phyloP scores from a whole-genome alignment of 2,888 invertebrate genomes.

The Clepsis dumicolana region DNA sequence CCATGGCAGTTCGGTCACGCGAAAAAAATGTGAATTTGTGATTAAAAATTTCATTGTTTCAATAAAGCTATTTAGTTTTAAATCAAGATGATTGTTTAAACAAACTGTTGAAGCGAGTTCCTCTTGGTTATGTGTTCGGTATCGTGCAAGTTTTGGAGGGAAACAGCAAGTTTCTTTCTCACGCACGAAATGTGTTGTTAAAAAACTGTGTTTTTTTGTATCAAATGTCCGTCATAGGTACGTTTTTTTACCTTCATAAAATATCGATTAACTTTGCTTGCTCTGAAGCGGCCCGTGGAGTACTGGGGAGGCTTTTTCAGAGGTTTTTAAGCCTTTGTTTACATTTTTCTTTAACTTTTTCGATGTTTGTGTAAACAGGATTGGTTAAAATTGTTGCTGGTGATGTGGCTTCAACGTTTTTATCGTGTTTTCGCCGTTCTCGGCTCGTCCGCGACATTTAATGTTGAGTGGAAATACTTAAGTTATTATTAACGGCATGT shows the following conservation, averaged over 20 bases:
- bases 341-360: slow-evolving; percentile 34
- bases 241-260: slow-evolving; percentile 62
- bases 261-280: slow-evolving; percentile 67
- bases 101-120: slow-evolving; percentile 40
- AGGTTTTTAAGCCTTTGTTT: slow-evolving; percentile 40
- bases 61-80: slow-evolving; percentile 52
- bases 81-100: slow-evolving; percentile 33
- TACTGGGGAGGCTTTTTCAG: slow-evolving; percentile 47
- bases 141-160: slow-evolving; percentile 47
- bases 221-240: slow-evolving; percentile 60
- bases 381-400: slow-evolving; percentile 6
- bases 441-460: slow-evolving; percentile 16
- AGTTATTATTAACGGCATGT: slow-evolving; percentile 7
- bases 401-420: slow-evolving; percentile 27
- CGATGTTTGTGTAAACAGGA: slow-evolving; percentile 32
- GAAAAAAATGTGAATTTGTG: slow-evolving; percentile 65
- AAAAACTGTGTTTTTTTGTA: slow-evolving; percentile 68
- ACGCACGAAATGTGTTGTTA: slow-evolving; percentile 50
- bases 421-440: slow-evolving; percentile 8
- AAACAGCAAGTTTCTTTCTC: slow-evolving; percentile 46
- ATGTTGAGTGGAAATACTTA: slow-evolving; percentile 20
- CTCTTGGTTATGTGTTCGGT: slow-evolving; percentile 34
- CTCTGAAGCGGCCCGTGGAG: slow-evolving; percentile 46
- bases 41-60: slow-evolving; percentile 56
- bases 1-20: slow-evolving; percentile 68